Conservation (phyloP, 1,140 invertebrate species). For the Cherax quadricarinatus region DNA sequence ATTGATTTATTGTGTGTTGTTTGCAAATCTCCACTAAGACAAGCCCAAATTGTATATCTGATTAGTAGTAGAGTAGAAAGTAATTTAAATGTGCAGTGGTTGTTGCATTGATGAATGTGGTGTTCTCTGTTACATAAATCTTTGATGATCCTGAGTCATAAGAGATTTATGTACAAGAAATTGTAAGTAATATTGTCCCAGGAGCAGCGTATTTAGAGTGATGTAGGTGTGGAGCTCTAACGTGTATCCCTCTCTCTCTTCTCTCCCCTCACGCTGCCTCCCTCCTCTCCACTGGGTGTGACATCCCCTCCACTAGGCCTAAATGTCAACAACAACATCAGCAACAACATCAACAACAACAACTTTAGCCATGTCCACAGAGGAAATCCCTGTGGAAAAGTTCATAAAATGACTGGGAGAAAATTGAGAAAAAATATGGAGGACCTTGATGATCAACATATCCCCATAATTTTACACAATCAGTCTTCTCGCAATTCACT, state of each 20-base stretch:
- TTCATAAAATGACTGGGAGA: conserved; percentile 57
- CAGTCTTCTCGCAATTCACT: conserved; percentile 56
- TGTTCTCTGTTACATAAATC: conserved; percentile 4
- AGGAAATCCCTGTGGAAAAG: conserved; percentile 51
- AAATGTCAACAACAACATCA: conserved; percentile 67
- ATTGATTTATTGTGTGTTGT: neutral
- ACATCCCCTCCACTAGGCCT: conserved; percentile 49
- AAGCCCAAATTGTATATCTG: neutral
- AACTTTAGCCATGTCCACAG: conserved; percentile 59
- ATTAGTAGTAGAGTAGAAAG: conserved; percentile 8
- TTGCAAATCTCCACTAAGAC: neutral
- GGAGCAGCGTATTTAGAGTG: neutral
- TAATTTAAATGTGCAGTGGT: neutral
- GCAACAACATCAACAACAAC: conserved; percentile 54
- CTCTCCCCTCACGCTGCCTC: conserved; percentile 65
- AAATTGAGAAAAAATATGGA: conserved; percentile 48
- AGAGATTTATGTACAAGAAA: neutral
- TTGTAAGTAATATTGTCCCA: neutral
- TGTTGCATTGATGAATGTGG: neutral
- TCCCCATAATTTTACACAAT: conserved; percentile 59
- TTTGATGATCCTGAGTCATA: neutral
- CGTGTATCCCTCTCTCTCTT: conserved; percentile 57
- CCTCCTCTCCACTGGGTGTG: conserved; percentile 57
- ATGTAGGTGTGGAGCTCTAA: conserved; percentile 41
- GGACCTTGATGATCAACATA: conserved; percentile 54